These are phyloP conservation scores for Noctua pronuba DNA, from an alignment of 2,888 invertebrate genomes.

Conservation along the genomic window DNA sequence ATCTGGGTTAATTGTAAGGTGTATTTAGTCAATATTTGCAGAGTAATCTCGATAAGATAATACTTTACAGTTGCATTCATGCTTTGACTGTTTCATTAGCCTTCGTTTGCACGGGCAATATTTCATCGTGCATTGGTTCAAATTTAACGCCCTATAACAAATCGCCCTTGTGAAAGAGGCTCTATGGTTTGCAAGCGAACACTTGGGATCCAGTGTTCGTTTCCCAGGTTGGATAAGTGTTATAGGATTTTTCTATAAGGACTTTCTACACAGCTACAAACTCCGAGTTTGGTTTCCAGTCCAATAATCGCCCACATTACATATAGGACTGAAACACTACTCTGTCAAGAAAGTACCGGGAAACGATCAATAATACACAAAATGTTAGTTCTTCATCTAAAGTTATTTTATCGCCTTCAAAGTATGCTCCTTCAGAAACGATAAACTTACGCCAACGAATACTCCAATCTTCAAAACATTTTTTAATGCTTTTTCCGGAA, in stretches of 20 bases:
- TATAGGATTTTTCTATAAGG: no score
- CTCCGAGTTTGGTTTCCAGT: neutral
- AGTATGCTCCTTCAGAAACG: no score
- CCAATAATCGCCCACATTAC: no score
- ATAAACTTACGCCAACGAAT: no score
- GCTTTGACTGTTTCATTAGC: neutral
- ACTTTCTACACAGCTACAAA: neutral
- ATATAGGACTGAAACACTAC: no score
- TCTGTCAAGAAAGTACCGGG: no score
- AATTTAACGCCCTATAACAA: neutral
- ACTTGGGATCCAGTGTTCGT: neutral
- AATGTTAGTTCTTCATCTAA: no score
- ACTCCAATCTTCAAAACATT: no score
- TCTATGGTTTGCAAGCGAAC: neutral
- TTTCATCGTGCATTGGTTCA: neutral
- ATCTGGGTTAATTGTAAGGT: constrained; percentile 25
- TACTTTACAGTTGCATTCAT: neutral
- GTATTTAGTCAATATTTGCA: constrained; percentile 30
- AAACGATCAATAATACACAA: no score
- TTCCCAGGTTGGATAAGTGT: neutral
- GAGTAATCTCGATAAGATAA: constrained; percentile 36
- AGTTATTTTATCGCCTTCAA: no score
- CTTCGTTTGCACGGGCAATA: neutral
- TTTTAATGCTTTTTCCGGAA: no score
- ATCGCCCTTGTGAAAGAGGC: neutral